Evolutionary conservation across 2,888 invertebrate genomes (phyloP), one percentile per base, ranked within the genome.

Genomic region (Eucera pruinosa): DNA sequence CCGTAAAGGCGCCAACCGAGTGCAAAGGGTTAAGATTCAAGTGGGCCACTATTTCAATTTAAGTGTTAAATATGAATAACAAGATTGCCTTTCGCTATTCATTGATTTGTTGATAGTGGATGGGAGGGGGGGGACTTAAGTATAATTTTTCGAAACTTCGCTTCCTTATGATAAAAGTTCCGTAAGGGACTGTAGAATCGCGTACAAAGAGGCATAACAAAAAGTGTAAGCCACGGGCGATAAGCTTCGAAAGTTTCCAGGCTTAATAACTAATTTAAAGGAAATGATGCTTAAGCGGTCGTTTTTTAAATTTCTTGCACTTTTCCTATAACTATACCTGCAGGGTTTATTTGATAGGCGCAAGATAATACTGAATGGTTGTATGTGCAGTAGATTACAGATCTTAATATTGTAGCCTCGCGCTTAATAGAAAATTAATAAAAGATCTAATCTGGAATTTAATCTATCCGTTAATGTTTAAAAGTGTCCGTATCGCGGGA

Each of bases 181-280:
- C 15, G 6, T 11, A 25, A n/a, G 18, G 41, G 27, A 27, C 43
- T 45, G 18, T 4, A 41, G 27, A 27, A 58, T 43, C n/a, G 45
- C 36, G 43, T 43, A 27, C 18, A 27, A 20, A 27, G 43, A 30
- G 20, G n/a, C 45, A 5, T 15, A 60, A 45, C 15, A 20, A 45
- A 27, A 58, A 30, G 41, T 58, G n/a, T 41, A 43, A 60, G 20
- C 60, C 23, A 7, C 7, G 41, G 41, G 3, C 30, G 30, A 9
- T 45, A 27, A 20, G 27, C 43, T 45, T 13, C 1, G 27, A 13
- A 60, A 60, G 30, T 60, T 30, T 60, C 13, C 43, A 15, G n/a
- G 2, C 9, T 60, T 60, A 18, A 60, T 60, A 60, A 55, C 55
- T 55, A 55, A 30, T 60, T 60, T 30, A 60, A 20, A n/a, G 20